Conservation (phyloP, 2,113 vertebrate species). For the Alexandromys fortis region DNA sequence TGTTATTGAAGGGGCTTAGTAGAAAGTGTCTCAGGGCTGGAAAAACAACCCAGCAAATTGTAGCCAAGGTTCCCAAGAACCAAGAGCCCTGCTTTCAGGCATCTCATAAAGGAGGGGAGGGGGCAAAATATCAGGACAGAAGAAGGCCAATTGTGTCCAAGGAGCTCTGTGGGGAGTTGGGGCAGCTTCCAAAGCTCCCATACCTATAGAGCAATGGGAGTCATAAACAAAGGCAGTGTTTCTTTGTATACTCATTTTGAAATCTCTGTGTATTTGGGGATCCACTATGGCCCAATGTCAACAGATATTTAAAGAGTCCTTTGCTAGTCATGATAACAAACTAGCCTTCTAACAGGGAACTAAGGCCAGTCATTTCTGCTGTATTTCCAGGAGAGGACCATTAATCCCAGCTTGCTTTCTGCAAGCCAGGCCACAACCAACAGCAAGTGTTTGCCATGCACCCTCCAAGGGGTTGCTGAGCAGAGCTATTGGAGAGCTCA, state of each 20-base stretch:
- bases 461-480: not conserved
- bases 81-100: not conserved
- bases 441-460: accelerated
- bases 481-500: not conserved
- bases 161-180: not conserved
- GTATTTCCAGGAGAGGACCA: constrained; percentile 1
- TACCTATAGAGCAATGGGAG: not conserved
- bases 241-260: constrained; percentile 1
- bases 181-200: not conserved
- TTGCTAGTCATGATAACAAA: not conserved
- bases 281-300: not conserved
- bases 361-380: not conserved
- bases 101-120: not conserved
- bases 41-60: constrained; percentile 20
- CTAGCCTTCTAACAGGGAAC: constrained; percentile 23
- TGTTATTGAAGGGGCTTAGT: not conserved
- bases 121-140: not conserved
- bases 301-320: not conserved
- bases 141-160: not conserved
- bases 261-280: not conserved
- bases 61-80: constrained; percentile 2
- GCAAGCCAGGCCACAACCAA: not conserved
- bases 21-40: not conserved
- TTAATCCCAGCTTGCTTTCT: not conserved
- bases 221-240: not conserved